phyloP scores from a whole-genome alignment of 2,888 invertebrate genomes.

The Drosophila gaucha region DNA sequence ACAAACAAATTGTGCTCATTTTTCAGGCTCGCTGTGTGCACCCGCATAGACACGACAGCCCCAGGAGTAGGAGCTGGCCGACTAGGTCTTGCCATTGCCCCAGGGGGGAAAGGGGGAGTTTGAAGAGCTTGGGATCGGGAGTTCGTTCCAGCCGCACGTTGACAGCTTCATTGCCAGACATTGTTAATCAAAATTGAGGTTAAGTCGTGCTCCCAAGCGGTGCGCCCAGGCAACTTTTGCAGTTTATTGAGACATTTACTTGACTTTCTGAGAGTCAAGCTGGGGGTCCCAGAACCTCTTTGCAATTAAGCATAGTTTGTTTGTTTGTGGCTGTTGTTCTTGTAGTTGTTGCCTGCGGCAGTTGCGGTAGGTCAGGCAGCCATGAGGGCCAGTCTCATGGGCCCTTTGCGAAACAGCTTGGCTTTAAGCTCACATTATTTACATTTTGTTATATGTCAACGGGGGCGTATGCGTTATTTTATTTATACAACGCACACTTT shows the following conservation, averaged over 20 bases:
- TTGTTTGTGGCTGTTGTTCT: slow-evolving; percentile 34
- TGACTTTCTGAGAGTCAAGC: slow-evolving; percentile 46
- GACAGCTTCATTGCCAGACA: slow-evolving; percentile 79
- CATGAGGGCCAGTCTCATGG: slow-evolving; percentile 20
- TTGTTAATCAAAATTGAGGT: slow-evolving; percentile 81
- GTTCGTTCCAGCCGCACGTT: slow-evolving; percentile 58
- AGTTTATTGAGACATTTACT: slow-evolving; percentile 69
- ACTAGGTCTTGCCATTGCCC: slow-evolving; percentile 2
- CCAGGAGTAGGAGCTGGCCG: slow-evolving; percentile 8
- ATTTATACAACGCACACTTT: slow-evolving; percentile 47
- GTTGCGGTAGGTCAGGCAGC: slow-evolving; percentile 55
- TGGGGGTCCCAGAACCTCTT: slow-evolving; percentile 34
- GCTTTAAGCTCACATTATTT: slow-evolving; percentile 37
- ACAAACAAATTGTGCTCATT: slow-evolving; percentile 74
- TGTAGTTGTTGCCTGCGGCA: slow-evolving; percentile 32
- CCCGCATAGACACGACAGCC: slow-evolving; percentile 4
- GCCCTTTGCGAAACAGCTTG: slow-evolving; percentile 2
- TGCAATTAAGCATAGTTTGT: slow-evolving; percentile 71
- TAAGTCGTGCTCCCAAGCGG: slow-evolving; percentile 66
- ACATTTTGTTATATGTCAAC: slow-evolving; percentile 11
- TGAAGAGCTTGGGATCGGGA: neutral
- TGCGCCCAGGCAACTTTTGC: slow-evolving; percentile 45
- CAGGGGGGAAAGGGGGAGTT: neutral
- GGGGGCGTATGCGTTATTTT: slow-evolving; percentile 53
- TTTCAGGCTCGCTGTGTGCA: slow-evolving; percentile 57